These are phyloP conservation scores for Larimichthys crocea DNA, from an alignment of 2,113 vertebrate genomes.

Conservation along the genomic window DNA sequence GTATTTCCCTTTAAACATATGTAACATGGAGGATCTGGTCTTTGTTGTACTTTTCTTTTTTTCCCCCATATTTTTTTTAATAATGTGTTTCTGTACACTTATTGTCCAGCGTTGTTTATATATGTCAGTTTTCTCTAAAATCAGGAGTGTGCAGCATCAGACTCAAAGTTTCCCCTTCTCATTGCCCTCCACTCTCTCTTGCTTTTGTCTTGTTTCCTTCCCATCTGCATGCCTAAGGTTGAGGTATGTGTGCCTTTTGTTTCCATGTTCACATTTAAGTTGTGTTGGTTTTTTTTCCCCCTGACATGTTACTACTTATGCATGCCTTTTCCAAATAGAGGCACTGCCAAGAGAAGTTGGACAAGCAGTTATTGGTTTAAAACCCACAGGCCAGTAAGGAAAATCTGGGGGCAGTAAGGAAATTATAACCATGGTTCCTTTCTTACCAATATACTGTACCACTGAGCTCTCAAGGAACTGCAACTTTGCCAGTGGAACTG, in stretches of 20 bases:
- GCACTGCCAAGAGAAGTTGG: neutral
- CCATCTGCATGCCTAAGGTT: constrained; percentile 83
- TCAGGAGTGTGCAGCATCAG: constrained; percentile 24
- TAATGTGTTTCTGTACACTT: neutral
- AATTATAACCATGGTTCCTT: neutral
- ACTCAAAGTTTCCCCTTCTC: constrained; percentile 59
- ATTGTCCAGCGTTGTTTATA: constrained; percentile 6
- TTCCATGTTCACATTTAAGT: constrained; percentile 38
- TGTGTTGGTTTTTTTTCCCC: neutral
- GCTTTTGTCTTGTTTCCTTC: constrained; percentile 57
- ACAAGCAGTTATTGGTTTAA: constrained; percentile 22
- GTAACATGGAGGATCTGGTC: neutral
- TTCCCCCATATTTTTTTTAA: neutral
- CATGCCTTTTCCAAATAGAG: constrained; percentile 5
- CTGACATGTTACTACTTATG: neutral
- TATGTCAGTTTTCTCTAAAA: constrained; percentile 22
- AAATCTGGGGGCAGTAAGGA: constrained; percentile 3
- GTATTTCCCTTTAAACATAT: constrained; percentile 18
- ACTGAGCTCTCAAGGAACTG: neutral
- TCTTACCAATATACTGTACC: neutral
- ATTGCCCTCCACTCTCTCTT: constrained; percentile 72
- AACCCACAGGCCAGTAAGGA: constrained; percentile 10
- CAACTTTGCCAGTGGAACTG: neutral
- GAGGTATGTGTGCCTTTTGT: constrained; percentile 83
- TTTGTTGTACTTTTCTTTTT: constrained; percentile 1